Conservation (phyloP, 23 tunicate species). For the Styela plicata region DNA sequence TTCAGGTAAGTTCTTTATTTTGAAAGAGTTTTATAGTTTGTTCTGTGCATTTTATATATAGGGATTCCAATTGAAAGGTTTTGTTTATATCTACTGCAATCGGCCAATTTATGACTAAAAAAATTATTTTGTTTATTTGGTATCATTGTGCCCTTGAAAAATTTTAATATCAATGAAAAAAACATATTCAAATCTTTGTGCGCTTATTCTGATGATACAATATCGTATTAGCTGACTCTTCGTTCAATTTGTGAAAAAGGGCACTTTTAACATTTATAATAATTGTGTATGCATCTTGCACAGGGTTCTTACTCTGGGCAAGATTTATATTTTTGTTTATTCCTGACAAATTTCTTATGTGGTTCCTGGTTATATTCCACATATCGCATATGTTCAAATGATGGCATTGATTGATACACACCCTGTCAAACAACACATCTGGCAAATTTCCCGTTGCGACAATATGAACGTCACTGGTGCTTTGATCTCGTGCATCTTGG, state of each 20-base stretch:
- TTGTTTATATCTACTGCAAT: too few species aligned
- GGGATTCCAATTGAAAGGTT: too few species aligned
- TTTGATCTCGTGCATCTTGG: conserved; percentile 42
- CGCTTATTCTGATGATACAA: too few species aligned
- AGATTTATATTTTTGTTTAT: conserved; percentile 27
- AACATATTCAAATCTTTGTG: too few species aligned
- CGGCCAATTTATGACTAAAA: too few species aligned
- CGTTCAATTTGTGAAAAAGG: too few species aligned
- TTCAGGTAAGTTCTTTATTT: conserved; percentile 5
- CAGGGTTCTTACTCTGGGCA: background rate
- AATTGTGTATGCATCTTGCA: background rate
- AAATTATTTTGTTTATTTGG: too few species aligned
- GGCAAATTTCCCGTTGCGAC: conserved; percentile 40
- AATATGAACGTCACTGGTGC: conserved; percentile 52
- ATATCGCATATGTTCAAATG: conserved; percentile 84
- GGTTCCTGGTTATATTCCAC: conserved; percentile 93
- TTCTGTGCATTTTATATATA: too few species aligned
- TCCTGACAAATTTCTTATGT: conserved; percentile 42
- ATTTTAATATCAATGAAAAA: too few species aligned
- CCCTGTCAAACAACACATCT: conserved; percentile 47
- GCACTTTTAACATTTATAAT: too few species aligned
- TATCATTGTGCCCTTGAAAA: too few species aligned
- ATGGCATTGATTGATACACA: conserved; percentile 51
- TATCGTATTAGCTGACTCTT: too few species aligned
- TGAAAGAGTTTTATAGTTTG: background rate